These are phyloP conservation scores for Urocynchramus pylzowi DNA, from an alignment of 2,113 vertebrate species.

Conservation along the genomic window DNA sequence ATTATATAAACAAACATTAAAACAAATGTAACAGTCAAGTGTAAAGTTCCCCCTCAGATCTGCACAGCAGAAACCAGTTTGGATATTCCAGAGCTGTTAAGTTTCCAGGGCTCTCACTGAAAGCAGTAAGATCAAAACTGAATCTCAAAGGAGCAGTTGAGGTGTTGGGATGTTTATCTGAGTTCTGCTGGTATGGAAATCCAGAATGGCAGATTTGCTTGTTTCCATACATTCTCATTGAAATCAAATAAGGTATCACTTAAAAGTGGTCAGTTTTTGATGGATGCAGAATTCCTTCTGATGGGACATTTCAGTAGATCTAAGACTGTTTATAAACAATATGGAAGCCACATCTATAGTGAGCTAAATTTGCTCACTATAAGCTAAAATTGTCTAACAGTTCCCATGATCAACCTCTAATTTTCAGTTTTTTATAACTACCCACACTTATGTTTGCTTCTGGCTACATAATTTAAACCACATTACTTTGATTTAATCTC, in stretches of 20 bases:
- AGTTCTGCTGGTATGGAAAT: not conserved
- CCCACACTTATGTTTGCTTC: not conserved
- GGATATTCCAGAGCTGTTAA: not conserved
- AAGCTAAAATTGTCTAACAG: not conserved
- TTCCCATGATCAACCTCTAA: not conserved
- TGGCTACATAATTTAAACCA: not conserved
- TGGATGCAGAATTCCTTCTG: not conserved
- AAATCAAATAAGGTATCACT: not conserved
- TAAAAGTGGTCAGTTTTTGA: not conserved
- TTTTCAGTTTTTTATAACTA: not conserved
- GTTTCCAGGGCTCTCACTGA: not conserved
- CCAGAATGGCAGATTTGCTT: not conserved
- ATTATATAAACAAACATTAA: constrained; percentile 24
- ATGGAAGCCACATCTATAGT: not conserved
- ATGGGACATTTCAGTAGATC: not conserved
- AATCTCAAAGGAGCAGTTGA: not conserved
- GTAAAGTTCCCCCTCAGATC: not conserved
- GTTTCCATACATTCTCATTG: not conserved
- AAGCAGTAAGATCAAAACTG: not conserved
- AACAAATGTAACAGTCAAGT: constrained; percentile 4
- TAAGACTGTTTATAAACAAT: not conserved
- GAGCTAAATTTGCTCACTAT: too few species aligned
- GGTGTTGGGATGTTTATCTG: not conserved
- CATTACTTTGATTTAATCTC: not conserved
- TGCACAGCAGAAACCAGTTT: not conserved